These are phyloP conservation scores for Actinia tenebrosa DNA, from an alignment of 64 coral and sea anemone species.

Conservation along the genomic window DNA sequence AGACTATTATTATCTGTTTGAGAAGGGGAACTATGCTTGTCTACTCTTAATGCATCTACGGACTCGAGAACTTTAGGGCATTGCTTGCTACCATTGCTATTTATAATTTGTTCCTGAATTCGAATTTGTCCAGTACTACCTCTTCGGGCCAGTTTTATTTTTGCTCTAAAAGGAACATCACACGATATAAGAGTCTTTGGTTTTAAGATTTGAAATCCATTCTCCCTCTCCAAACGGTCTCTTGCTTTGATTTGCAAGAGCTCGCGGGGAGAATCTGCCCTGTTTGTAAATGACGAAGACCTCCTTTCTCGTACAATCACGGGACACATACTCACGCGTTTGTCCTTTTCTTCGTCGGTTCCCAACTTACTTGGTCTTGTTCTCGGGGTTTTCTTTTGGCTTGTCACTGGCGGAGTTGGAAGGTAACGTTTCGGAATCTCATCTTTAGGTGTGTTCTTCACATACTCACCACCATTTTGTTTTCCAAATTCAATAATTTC, in stretches of 20 bases:
- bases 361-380: background rate
- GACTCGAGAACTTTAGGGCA: background rate
- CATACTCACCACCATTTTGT: background rate
- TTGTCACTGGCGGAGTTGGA: background rate
- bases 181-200: background rate
- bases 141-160: background rate
- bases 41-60: background rate
- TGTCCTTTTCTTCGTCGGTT: background rate
- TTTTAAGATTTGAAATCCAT: background rate
- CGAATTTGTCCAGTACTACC: background rate
- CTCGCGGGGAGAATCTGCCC: background rate
- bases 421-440: background rate
- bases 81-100: background rate
- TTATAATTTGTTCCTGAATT: background rate
- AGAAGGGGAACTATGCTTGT: background rate
- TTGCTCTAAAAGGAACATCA: background rate
- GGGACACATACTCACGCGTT: background rate
- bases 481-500: background rate
- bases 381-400: background rate
- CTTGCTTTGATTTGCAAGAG: background rate
- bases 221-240: conserved; percentile 7
- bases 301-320: background rate
- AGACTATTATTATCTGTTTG: background rate
- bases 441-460: background rate
- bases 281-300: background rate